phyloP scores from a whole-genome alignment of 2,797 vertebrate species.

The Lacerta bilineata region DNA sequence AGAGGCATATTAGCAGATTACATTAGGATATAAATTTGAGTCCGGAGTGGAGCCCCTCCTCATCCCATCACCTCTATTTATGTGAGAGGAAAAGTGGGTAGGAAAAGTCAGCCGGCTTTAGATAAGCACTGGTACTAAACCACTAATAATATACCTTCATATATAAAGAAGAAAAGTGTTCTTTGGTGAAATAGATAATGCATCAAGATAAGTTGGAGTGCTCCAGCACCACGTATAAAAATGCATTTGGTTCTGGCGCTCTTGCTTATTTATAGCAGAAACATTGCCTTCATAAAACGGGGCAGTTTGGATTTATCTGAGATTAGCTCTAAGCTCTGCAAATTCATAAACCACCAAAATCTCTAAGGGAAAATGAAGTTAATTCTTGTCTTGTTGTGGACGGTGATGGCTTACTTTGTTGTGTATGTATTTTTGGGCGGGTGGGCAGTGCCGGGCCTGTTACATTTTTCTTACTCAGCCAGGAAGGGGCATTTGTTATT shows the following conservation, averaged over 20 bases:
- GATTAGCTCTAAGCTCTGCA: conserved; percentile 20
- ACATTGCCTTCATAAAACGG: conserved; percentile 21
- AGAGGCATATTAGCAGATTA: background rate
- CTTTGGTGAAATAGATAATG: conserved; percentile 16
- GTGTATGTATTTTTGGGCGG: background rate
- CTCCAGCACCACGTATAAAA: background rate
- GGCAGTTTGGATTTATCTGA: conserved; percentile 16
- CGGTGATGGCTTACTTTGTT: conserved; percentile 31
- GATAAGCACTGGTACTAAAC: conserved; percentile 9
- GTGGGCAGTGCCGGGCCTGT: background rate
- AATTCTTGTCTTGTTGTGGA: conserved; percentile 39
- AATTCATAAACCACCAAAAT: conserved; percentile 34
- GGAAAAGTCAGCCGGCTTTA: background rate
- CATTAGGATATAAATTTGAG: background rate
- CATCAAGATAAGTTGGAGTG: conserved; percentile 17
- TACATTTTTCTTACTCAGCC: conserved; percentile 41
- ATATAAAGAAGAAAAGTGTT: background rate
- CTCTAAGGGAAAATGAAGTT: conserved; percentile 31
- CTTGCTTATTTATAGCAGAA: conserved; percentile 36
- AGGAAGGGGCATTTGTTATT: conserved; percentile 45
- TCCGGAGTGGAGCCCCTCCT: background rate
- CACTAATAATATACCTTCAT: background rate
- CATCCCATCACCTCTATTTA: background rate
- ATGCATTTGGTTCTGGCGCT: background rate
- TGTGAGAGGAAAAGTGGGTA: background rate